Evolutionary conservation across 1,140 invertebrate genomes (phyloP).

Genomic region (Proales similis): DNA sequence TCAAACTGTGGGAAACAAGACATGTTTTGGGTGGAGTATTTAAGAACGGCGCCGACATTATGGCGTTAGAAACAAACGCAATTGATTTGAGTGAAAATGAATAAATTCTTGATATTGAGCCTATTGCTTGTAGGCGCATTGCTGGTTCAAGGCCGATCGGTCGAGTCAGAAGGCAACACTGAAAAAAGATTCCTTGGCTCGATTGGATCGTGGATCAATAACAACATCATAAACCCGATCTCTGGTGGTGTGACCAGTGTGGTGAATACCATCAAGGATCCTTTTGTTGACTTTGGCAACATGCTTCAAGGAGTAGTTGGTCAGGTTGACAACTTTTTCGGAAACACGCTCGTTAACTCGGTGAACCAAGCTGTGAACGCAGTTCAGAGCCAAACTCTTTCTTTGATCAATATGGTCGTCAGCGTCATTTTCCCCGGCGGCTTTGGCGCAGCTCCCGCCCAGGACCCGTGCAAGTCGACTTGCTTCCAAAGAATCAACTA

Average conservation of each 20-base stretch:
- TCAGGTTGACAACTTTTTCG: slow-evolving; percentile 27
- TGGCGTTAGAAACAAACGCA: no score
- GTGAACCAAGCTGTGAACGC: slow-evolving; percentile 24
- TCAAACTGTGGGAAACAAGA: no score
- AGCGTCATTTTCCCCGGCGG: slow-evolving; percentile 4
- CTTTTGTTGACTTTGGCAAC: slow-evolving; percentile 29
- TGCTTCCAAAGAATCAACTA: slow-evolving; percentile 35
- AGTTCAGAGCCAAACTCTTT: slow-evolving; percentile 15
- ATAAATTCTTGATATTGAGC: no score
- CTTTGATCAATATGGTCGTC: slow-evolving; percentile 8
- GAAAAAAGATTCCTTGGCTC: slow-evolving; percentile 26
- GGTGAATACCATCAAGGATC: slow-evolving; percentile 12
- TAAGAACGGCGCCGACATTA: no score
- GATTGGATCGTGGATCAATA: slow-evolving; percentile 20
- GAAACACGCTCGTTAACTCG: slow-evolving; percentile 5
- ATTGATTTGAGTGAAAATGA: no score
- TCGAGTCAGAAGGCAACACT: slow-evolving; percentile 5
- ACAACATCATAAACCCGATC: slow-evolving; percentile 11
- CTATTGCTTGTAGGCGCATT: no score
- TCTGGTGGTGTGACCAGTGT: slow-evolving; percentile 16
- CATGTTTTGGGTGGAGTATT: no score
- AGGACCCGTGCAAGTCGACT: slow-evolving; percentile 18
- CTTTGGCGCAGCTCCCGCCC: neutral
- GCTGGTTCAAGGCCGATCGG: no score
- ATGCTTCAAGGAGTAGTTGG: slow-evolving; percentile 1